Evolutionary conservation across 2,797 vertebrate species (phyloP).

Genomic region (Bufotes viridis): DNA sequence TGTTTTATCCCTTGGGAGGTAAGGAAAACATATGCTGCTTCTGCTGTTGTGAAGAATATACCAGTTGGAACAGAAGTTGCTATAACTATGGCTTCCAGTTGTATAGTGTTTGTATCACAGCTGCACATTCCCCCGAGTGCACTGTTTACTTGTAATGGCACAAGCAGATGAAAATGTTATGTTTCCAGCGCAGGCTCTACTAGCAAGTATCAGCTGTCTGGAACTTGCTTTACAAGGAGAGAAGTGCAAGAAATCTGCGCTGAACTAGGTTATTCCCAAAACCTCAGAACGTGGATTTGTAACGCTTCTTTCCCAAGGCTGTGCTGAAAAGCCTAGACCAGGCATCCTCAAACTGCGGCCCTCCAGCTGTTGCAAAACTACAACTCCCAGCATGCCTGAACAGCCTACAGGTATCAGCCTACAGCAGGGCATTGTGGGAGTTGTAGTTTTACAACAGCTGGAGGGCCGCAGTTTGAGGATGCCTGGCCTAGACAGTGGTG

Average conservation of each 20-base stretch:
- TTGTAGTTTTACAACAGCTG: too few species aligned
- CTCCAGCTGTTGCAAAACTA: too few species aligned
- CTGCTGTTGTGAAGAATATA: constrained; percentile 44
- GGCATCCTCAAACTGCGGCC: too few species aligned
- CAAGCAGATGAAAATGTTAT: constrained; percentile 35
- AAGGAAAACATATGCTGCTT: constrained; percentile 51
- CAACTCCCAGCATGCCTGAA: too few species aligned
- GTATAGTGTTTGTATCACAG: constrained; percentile 48
- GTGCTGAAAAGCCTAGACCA: background rate
- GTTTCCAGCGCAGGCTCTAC: constrained; percentile 23
- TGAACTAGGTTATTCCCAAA: constrained; percentile 6
- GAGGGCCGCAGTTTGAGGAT: too few species aligned
- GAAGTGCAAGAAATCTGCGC: background rate
- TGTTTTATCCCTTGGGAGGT: constrained; percentile 33
- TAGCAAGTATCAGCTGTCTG: constrained; percentile 39
- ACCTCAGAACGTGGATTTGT: background rate
- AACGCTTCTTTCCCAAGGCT: background rate
- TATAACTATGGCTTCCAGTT: constrained; percentile 49
- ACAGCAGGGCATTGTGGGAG: too few species aligned
- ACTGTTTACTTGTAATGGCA: constrained; percentile 26
- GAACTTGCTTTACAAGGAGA: constrained; percentile 29
- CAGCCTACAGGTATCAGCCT: too few species aligned
- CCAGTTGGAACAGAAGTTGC: constrained; percentile 45
- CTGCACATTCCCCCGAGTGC: constrained; percentile 39
- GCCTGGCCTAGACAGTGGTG: too few species aligned